A percentile compares a stretch with the other conserved stretches of the same genome.
These are phyloP conservation scores for Atlantisia rogersi DNA, from an alignment of 2,113 vertebrate species.

Conservation along the genomic window DNA sequence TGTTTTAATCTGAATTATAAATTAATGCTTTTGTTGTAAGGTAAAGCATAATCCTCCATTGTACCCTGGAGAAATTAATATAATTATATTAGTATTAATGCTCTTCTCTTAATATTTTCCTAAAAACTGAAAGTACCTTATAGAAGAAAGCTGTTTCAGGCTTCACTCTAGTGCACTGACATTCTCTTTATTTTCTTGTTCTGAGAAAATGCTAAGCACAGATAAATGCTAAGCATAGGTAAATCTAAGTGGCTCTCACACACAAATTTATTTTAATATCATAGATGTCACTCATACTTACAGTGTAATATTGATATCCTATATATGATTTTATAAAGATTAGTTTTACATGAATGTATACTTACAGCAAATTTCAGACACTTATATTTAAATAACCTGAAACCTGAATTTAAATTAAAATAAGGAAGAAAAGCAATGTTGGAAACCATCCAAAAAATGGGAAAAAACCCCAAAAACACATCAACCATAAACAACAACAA, in stretches of 20 bases:
- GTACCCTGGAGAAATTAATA: background rate
- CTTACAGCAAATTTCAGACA: background rate
- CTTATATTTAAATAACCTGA: background rate
- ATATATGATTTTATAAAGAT: background rate
- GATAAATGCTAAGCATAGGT: background rate
- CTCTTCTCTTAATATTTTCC: background rate
- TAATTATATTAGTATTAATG: background rate
- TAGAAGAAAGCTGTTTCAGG: background rate
- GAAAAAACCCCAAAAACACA: background rate
- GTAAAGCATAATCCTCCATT: background rate
- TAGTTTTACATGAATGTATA: background rate
- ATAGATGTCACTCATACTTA: background rate
- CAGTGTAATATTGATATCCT: background rate
- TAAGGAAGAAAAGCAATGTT: background rate
- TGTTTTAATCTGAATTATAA: background rate
- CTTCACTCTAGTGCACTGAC: background rate
- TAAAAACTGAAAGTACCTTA: background rate
- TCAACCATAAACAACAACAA: no score
- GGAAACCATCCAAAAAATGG: background rate
- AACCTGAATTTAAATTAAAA: constrained; percentile 5
- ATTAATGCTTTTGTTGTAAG: background rate
- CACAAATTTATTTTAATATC: background rate
- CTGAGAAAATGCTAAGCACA: background rate
- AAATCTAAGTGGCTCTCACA: background rate
- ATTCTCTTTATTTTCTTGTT: background rate